Evolutionary conservation across 92 coral and sea anemone genomes (phyloP), one percentile per base, ranked within the genome.

Genomic region (Zoanthus sociatus): DNA sequence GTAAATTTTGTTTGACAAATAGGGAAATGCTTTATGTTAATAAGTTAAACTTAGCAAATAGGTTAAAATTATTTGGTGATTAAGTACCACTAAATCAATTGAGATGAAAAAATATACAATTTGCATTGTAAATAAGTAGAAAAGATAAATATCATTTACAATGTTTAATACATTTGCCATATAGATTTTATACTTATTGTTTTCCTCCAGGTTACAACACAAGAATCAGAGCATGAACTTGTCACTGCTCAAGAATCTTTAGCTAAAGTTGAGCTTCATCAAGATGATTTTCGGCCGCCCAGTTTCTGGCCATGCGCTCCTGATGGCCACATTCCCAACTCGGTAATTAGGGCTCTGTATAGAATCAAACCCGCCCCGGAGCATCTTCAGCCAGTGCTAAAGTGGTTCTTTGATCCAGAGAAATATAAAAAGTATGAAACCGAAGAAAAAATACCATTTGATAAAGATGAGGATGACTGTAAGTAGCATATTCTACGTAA

Each of bases 301-400:
- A 37, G 78, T 15, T 97, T 87, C 89, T 97, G 99, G 99, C 97
- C 98, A 20, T 95, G 97, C 56, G 99, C 99, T 6, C 99, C 99
- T 11, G 99, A 97, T 76, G 96, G 98, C 53, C 88, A 9, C 51
- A 95, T 97, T 31, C 99, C 99, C 3, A 97, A 97, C 78, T 97
- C 99, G 33, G 97, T 97, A n/a, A 90, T 97, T 10, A 89, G 99
- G 16, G 78, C 76, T 48, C 47, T 68, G 66, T 84, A 92, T 42
- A 91, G 86, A 30, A 86, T 90, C 9, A 88, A 87, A 77, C 79
- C 70, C 33, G 72, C 91, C 10, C 99, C 95, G 0, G 73, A 45
- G 0, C 92, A 92, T 78, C 90, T 95, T 31, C 76, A 84, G 21
- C 92, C 92, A 20, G 79, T 63, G n/a, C 77, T 93, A 64, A 89